Percentiles rank a stretch among this genome's conserved stretches.
Conservation (phyloP, 92 coral and sea anemone species). For the Bergia puertoricense region DNA sequence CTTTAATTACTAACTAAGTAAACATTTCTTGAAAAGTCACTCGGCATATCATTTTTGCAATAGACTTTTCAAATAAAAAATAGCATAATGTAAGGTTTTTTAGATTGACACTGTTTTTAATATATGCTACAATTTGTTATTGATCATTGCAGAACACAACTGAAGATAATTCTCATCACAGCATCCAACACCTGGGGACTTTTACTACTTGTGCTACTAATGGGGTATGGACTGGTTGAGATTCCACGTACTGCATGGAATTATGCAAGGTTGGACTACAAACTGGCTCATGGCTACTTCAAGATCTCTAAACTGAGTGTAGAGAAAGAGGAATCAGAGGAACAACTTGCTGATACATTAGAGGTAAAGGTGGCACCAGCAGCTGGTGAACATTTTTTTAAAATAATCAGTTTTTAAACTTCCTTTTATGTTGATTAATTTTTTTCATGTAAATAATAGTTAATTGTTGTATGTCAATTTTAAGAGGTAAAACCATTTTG, state of each 20-base stretch:
- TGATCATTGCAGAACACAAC: constrained; percentile 60
- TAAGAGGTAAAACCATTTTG: too few relatives aligned
- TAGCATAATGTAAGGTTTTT: background rate
- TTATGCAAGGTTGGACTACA: constrained; percentile 86
- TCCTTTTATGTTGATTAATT: background rate
- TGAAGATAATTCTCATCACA: constrained; percentile 86
- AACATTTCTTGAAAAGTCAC: too few relatives aligned
- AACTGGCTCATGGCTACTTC: constrained; percentile 93
- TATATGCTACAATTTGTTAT: background rate
- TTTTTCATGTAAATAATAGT: too few relatives aligned
- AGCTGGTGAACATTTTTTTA: too few relatives aligned
- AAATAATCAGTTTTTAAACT: background rate
- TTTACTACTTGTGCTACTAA: constrained; percentile 82
- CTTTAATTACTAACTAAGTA: too few relatives aligned
- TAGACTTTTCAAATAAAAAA: background rate
- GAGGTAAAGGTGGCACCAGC: constrained; percentile 61
- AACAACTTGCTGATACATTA: constrained; percentile 87
- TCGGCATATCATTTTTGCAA: background rate
- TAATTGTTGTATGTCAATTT: too few relatives aligned
- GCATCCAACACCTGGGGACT: constrained; percentile 99
- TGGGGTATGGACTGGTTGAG: constrained; percentile 99
- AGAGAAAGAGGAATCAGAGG: constrained; percentile 96
- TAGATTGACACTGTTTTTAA: background rate
- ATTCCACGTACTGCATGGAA: constrained; percentile 95
- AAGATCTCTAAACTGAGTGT: constrained; percentile 96